phyloP scores from a whole-genome alignment of 2,113 vertebrate genomes.

The Amphilophus citrinellus region DNA sequence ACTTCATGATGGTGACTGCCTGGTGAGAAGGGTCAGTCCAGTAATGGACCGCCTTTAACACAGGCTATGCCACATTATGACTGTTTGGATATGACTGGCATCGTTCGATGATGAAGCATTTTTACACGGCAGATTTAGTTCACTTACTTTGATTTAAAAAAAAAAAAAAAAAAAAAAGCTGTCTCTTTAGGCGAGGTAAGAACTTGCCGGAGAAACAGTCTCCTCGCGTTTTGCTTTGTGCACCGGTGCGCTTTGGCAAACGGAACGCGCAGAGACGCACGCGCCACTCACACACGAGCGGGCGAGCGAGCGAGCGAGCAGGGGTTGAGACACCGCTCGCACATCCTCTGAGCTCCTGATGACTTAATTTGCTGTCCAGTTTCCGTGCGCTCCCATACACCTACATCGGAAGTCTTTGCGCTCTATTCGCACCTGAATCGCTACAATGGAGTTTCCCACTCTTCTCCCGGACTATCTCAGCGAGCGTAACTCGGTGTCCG shows the following conservation, averaged over 20 bases:
- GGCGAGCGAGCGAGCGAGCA: background rate
- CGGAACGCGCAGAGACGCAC: constrained; percentile 12
- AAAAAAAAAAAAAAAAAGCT: background rate
- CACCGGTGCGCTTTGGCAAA: constrained; percentile 9
- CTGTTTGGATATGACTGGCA: background rate
- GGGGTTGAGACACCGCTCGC: background rate
- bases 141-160: background rate
- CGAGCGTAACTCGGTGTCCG: constrained; percentile 62
- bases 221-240: background rate
- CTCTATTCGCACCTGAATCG: background rate
- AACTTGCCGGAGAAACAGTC: background rate
- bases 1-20: constrained; percentile 33
- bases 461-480: constrained; percentile 59
- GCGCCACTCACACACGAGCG: background rate
- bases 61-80: background rate
- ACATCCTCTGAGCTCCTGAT: constrained; percentile 9
- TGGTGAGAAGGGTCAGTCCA: constrained; percentile 8
- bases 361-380: constrained; percentile 18
- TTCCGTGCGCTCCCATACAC: constrained; percentile 12
- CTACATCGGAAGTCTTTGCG: background rate
- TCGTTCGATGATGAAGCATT: background rate
- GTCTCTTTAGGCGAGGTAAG: background rate
- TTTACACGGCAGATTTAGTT: background rate
- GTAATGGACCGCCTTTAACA: constrained; percentile 11
- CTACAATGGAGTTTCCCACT: constrained; percentile 81